Base-by-base conservation (phyloP, 2,113 vertebrate species). In the Rafetus swinhoei region DNA sequence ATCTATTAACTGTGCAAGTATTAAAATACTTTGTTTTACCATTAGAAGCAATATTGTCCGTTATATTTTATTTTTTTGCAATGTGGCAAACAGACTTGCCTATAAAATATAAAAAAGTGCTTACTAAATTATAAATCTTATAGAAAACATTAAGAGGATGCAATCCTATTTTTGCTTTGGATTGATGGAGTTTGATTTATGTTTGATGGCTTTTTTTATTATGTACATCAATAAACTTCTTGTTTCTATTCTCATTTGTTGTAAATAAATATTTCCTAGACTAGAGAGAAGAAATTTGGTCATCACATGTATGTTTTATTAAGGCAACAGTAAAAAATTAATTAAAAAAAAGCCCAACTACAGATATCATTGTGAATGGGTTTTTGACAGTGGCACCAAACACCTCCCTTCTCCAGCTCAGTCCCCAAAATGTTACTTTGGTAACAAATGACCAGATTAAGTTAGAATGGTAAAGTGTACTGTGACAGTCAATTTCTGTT, bases 231-330 rank as follows among this genome's bases (percentile, higher is more conserved):
- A 45, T 25, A 81, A 89, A 45, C 0, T 2, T 25, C 18, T 72
- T 87, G 4, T 87, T 74, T 74, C 29, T 86, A 24, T 81, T 0
- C 35, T 12, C 45, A 1, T 45, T 12, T n/a, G 82, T 86, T 92
- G 79, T 93, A 93, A 96, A 94, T 72, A 92, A 60, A 76, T 92
- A 93, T 13, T 90, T 95, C 92, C 91, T 21, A 56, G 21, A n/a
- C 91, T 18, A 56, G 21, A n/a, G 60, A 92, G 16, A 1, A 81
- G 85, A 10, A 14, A 81, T 95, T 94, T 92, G 81, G 96, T 93
- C 96, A 81, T 18, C 0, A 90, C 94, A 88, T 96, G 79, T 65
- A 96, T 96, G 56, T 97, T 95, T 97, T 88, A 96, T 96, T 60
- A 95, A 95, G 87, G 80, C 88, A 86, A 85, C 85, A 84, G 92